Evolutionary conservation across 2,113 vertebrate species (phyloP), one percentile per base, ranked within the genome.

Genomic region (Lagopus muta): DNA sequence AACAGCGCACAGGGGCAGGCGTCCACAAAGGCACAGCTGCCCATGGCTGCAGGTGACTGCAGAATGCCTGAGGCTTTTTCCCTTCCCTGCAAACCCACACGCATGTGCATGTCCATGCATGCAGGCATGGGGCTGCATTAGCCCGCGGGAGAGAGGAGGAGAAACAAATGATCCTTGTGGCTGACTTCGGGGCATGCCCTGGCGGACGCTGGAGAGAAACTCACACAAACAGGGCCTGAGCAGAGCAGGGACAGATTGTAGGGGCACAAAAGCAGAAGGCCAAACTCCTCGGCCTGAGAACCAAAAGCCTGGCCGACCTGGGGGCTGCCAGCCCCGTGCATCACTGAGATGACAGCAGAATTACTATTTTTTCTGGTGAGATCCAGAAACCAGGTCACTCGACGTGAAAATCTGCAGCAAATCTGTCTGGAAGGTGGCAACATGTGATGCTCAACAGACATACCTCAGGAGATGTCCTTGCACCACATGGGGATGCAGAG

Each of bases 301-400:
- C 14, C 0, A 18, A 54, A 83, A 83, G 72, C 61, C 40, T 82
- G 57, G 40, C 32, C 86, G 94, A 94, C 88, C 86, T 3, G 4
- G 28, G 66, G 73, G 66, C 82, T 93, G 90, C 76, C 85, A 65
- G 79, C 57, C 88, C 90, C 92, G 86, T 93, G 88, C 89, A 95
- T 95, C 93, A 94, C 70, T 93, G 1, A 0, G 61, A 94, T 93
- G 93, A 93, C 94, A 93, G 84, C 69, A 11, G 93, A 88, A 80
- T 78, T 91, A 62, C 94, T 92, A 95, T 96, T 93, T 90, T 70
- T 70, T 61, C 58, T 75, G 92, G 65, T 86, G 61, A 86, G 92
- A 90, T 78, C 43, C 76, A 95, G 91, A 91, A 95, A 90, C 40
- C 90, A 78, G 94, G 94, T 95, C 96, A 96, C 65, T 88, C 65